These are phyloP conservation scores for Saguinus oedipus DNA, from an alignment of 2,797 vertebrate species.

Conservation along the genomic window DNA sequence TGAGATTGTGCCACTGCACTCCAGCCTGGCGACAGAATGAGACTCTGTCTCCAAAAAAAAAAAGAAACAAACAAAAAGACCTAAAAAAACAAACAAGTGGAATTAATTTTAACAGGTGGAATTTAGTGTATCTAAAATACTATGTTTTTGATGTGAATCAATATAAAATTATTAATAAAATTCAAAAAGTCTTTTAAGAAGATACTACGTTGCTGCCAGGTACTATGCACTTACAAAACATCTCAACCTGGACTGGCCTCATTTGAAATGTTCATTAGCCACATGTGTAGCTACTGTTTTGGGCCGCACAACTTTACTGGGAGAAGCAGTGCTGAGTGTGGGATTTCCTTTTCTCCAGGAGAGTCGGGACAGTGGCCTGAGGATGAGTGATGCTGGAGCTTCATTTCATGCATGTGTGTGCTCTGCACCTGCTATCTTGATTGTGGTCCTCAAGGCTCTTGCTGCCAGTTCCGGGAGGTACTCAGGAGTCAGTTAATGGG, in stretches of 20 bases:
- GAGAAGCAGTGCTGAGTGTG: not conserved
- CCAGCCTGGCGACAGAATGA: too few relatives aligned
- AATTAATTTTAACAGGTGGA: not conserved
- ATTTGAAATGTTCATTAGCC: not conserved
- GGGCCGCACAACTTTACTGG: not conserved
- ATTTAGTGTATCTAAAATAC: not conserved
- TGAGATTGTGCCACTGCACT: too few relatives aligned
- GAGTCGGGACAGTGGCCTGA: not conserved
- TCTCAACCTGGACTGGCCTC: not conserved
- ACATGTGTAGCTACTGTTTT: rapidly evolving
- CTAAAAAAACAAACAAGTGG: not conserved
- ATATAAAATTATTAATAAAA: not conserved
- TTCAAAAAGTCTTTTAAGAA: not conserved
- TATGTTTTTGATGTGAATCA: not conserved
- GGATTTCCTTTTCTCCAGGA: not conserved
- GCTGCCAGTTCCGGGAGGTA: not conserved
- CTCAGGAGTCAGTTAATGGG: not conserved
- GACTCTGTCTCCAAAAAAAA: too few relatives aligned
- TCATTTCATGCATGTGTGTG: rapidly evolving
- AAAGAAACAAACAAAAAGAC: not conserved
- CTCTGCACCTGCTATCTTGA: not conserved
- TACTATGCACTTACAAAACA: rapidly evolving
- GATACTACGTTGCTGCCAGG: not conserved
- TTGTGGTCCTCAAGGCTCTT: not conserved
- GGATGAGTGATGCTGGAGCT: not conserved